phyloP scores from a whole-genome alignment of 2,888 invertebrate species.

The Proisotoma minuta region DNA sequence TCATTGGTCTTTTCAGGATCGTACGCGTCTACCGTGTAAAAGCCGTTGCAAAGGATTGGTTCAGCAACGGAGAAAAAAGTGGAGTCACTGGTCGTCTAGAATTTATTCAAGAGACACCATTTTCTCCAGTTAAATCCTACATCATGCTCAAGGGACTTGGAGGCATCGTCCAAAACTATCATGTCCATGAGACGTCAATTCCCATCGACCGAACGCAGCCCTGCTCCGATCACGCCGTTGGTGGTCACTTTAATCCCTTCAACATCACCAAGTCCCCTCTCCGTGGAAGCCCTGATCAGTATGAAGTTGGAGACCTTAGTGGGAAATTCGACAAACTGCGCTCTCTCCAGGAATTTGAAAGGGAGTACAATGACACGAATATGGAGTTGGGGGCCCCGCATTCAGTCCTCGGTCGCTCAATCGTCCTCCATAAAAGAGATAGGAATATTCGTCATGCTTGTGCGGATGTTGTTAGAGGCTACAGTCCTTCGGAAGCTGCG shows the following conservation, averaged over 20 bases:
- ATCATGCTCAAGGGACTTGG: constrained; percentile 68
- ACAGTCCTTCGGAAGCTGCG: constrained; percentile 78
- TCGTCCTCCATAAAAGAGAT: constrained; percentile 72
- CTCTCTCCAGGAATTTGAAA: constrained; percentile 55
- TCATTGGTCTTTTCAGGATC: constrained; percentile 57
- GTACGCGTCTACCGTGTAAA: constrained; percentile 70
- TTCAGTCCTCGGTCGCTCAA: constrained; percentile 78
- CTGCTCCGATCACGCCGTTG: constrained; percentile 74
- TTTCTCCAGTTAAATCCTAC: constrained; percentile 73
- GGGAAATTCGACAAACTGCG: constrained; percentile 77
- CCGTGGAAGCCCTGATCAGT: constrained; percentile 76
- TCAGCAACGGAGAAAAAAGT: constrained; percentile 66
- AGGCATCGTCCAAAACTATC: constrained; percentile 65
- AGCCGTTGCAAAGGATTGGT: constrained; percentile 82
- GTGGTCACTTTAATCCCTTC: constrained; percentile 82
- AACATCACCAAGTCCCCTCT: constrained; percentile 62
- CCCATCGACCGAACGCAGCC: constrained; percentile 80
- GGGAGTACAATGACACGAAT: constrained; percentile 70
- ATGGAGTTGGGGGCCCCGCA: constrained; percentile 74
- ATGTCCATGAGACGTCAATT: constrained; percentile 77
- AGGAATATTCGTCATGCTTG: constrained; percentile 60
- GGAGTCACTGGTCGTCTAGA: constrained; percentile 70
- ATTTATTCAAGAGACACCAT: constrained; percentile 78
- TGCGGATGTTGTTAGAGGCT: constrained; percentile 77
- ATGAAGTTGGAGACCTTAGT: constrained; percentile 79